phyloP scores from a whole-genome alignment of 1,140 invertebrate genomes.

The Drosophila truncata region DNA sequence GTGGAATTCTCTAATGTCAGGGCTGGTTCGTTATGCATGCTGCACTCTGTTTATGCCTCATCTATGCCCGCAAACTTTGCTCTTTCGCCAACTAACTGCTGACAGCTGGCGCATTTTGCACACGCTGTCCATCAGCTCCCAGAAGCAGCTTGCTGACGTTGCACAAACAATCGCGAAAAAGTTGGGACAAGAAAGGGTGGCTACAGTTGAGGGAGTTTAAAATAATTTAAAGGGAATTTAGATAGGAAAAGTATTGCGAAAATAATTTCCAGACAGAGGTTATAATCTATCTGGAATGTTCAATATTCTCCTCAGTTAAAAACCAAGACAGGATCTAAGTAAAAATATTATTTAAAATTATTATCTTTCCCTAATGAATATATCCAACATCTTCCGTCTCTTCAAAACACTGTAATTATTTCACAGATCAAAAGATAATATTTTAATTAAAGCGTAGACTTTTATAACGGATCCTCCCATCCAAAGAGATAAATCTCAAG shows the following conservation, averaged over 20 bases:
- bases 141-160: slow-evolving; percentile 37
- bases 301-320: no score
- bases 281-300: no score
- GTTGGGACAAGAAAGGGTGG: slow-evolving; percentile 10
- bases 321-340: neutral
- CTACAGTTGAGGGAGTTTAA: neutral
- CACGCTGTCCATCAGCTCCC: slow-evolving; percentile 43
- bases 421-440: neutral
- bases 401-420: neutral
- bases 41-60: slow-evolving; percentile 34
- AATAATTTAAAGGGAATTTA: neutral
- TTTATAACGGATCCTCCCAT: neutral
- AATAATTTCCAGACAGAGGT: neutral
- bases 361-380: neutral
- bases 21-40: slow-evolving; percentile 48
- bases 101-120: slow-evolving; percentile 69
- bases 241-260: neutral
- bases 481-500: neutral
- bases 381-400: no score
- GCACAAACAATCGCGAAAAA: slow-evolving; percentile 34
- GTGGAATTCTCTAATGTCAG: slow-evolving; percentile 72
- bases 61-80: slow-evolving; percentile 54
- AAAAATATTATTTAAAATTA: neutral
- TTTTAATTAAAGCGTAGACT: neutral
- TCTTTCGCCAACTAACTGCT: slow-evolving; percentile 54